Base-by-base conservation (phyloP, 2,888 invertebrate genomes). In the Drosophila anomelani region DNA sequence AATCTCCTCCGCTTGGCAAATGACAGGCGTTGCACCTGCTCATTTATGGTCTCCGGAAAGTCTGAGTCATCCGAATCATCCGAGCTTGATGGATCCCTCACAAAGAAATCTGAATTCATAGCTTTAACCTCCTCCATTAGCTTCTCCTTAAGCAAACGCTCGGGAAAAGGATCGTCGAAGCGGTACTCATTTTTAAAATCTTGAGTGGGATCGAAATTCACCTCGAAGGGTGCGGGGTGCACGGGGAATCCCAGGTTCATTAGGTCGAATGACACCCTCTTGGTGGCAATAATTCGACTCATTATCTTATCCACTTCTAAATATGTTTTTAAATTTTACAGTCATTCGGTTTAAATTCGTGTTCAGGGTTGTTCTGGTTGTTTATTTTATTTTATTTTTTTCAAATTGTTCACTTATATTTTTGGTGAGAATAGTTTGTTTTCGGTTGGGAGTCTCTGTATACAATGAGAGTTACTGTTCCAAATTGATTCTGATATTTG, bases 11-110 rank as follows among this genome's bases (percentile, higher is more conserved):
- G 67, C 4, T 47, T 47, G 12, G 23, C 68, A 9, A 63, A 63
- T 23, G 46, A 15, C 23, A 39, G 8, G 7, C 67, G 67, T 3
- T 47, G 47, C 23, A 67, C 63, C 23, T 32, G 32, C 46, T 63
- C 63, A 2, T 2, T 1, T 6, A 67, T 1, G 4, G 67, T 63
- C 17, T 63, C 63, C 23, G 47, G 47, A 0, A 34, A 39, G 1
- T 32, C 23, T 2, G 1, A 34, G 10, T 66, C 63, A 15, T 63
- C 63, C 1, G 32, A 39, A 1, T 63, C 63, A 4, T 63, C 63
- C 17, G 32, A 39, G 6, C 32, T 67, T 1, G 39, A 63, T 2
- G 39, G 60, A 43, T 61, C 41, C 41, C 20, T 12, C 7, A 41
- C 0, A 6, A 60, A 17, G 15, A 61, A 26, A 17, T 60, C 60